Evolutionary conservation across 2,113 vertebrate species (phyloP).

Genomic region (Chauna torquata): DNA sequence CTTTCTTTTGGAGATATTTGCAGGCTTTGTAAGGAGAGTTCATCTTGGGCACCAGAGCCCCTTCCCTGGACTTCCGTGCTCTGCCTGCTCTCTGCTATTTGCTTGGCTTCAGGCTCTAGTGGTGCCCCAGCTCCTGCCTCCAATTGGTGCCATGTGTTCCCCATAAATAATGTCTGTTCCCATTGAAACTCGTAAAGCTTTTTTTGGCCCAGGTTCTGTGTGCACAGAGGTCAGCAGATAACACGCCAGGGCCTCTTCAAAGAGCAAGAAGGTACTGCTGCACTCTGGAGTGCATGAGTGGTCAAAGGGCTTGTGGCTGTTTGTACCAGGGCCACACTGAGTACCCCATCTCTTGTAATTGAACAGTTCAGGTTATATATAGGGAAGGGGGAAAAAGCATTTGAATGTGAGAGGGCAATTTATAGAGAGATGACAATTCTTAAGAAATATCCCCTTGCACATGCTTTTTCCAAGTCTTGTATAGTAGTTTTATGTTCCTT

Average conservation of each 20-base stretch:
- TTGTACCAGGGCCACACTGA: neutral
- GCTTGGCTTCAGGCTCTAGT: neutral
- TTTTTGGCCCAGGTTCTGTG: neutral
- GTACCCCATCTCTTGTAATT: neutral
- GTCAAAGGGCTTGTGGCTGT: neutral
- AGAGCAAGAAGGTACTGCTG: neutral
- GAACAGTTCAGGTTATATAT: too few species aligned
- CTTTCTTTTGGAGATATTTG: neutral
- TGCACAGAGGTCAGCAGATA: neutral
- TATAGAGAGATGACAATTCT: neutral
- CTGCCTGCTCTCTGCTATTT: neutral
- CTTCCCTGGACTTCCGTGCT: neutral
- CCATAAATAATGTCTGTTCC: neutral
- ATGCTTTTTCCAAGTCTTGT: neutral
- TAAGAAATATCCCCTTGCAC: neutral
- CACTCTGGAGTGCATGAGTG: accelerated
- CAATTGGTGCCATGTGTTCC: accelerated
- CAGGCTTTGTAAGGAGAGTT: neutral
- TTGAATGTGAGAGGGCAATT: neutral
- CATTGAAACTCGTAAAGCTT: neutral
- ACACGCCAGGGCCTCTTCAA: accelerated
- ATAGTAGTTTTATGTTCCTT: neutral
- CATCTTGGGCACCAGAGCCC: neutral
- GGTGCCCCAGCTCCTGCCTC: neutral
- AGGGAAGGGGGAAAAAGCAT: accelerated